Conservation (phyloP, 2,797 vertebrate genomes). For the Anguilla marmorata region DNA sequence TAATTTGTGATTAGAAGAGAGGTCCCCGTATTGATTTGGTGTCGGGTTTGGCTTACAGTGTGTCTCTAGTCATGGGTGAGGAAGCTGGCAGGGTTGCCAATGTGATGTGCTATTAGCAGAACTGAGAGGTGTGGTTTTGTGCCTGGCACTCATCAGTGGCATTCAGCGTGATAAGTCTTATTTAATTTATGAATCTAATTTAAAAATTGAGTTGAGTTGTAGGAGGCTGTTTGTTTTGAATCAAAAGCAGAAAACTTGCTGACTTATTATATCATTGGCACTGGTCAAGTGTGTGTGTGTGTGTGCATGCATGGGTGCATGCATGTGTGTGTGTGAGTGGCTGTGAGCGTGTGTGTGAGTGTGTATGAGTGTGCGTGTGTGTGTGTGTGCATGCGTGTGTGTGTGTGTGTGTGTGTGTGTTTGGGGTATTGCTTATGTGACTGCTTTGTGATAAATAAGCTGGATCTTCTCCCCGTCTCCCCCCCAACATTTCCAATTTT, state of each 20-base stretch:
- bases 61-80: constrained; percentile 38
- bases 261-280: neutral
- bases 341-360: neutral
- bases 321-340: neutral
- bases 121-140: constrained; percentile 8
- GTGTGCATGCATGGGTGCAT: neutral
- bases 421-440: neutral
- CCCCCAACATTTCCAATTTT: constrained; percentile 14
- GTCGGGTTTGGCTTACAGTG: constrained; percentile 43
- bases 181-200: constrained; percentile 48
- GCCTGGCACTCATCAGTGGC: constrained; percentile 27
- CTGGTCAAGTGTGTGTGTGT: neutral
- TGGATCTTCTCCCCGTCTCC: neutral
- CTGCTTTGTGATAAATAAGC: constrained; percentile 26
- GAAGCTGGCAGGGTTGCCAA: constrained; percentile 46
- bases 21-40: constrained; percentile 64
- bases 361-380: neutral
- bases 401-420: neutral
- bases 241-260: neutral
- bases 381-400: neutral
- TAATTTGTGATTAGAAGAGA: constrained; percentile 45
- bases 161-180: constrained; percentile 43
- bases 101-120: constrained; percentile 40
- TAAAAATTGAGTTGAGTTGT: constrained; percentile 42
- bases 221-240: constrained; percentile 31